Evolutionary conservation across 2,113 vertebrate genomes (phyloP).

Genomic region (Lycaon pictus): DNA sequence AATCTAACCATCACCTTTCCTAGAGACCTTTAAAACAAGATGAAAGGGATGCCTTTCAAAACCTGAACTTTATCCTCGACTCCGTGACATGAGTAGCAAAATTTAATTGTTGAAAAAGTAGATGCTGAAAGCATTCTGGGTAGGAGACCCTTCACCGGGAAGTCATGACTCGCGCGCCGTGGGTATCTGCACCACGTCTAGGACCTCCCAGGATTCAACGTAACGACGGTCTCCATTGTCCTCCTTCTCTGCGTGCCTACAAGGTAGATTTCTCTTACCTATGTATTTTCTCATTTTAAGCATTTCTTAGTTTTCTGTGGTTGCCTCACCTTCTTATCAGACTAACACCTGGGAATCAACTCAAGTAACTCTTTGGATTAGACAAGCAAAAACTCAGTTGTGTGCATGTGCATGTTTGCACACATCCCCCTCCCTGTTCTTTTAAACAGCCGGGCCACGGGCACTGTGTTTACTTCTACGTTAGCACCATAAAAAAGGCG

Average conservation of each 20-base stretch:
- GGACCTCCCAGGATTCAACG: background rate
- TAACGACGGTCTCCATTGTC: background rate
- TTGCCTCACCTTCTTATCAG: background rate
- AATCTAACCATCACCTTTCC: background rate
- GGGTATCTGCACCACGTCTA: background rate
- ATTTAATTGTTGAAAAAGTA: background rate
- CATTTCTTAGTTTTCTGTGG: background rate
- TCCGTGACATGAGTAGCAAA: background rate
- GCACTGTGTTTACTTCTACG: background rate
- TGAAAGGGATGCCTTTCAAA: background rate
- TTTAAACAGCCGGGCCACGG: background rate
- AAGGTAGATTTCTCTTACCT: background rate
- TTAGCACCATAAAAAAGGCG: background rate
- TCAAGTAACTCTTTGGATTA: background rate
- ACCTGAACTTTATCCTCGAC: background rate
- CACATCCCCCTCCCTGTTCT: background rate
- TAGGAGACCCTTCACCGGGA: background rate
- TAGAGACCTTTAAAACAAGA: background rate
- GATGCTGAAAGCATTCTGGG: background rate
- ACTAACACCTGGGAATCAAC: background rate
- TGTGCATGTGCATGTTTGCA: background rate
- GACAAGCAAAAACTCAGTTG: background rate
- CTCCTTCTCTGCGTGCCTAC: background rate
- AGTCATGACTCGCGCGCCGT: fast-evolving
- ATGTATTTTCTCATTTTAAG: background rate